These are phyloP conservation scores for Acanthis flammea DNA, from an alignment of 2,797 vertebrate genomes.

Conservation along the genomic window DNA sequence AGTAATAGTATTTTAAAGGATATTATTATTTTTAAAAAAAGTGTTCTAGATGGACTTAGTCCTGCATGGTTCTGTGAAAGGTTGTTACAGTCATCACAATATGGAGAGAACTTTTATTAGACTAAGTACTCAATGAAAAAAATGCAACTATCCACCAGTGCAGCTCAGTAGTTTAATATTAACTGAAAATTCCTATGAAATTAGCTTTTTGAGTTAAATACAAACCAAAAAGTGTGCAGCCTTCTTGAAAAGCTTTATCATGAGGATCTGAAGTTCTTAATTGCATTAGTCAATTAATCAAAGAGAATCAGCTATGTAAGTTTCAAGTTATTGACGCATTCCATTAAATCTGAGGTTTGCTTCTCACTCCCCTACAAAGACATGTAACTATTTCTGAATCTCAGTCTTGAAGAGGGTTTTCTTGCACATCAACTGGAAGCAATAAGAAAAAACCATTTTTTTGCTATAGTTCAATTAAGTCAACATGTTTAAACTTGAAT, in stretches of 20 bases:
- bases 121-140: background rate
- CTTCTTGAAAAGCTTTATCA: background rate
- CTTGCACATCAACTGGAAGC: background rate
- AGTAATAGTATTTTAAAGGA: background rate
- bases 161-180: background rate
- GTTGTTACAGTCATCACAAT: background rate
- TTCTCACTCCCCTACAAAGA: background rate
- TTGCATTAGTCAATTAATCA: background rate
- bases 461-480: background rate
- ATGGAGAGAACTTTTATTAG: background rate
- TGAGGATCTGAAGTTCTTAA: background rate
- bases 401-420: background rate
- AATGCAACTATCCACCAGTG: background rate
- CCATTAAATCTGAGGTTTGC: background rate
- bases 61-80: background rate
- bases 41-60: background rate
- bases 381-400: background rate
- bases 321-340: background rate
- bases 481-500: background rate
- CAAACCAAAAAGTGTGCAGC: rapidly evolving
- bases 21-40: background rate
- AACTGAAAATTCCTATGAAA: background rate
- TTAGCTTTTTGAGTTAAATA: background rate
- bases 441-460: background rate
- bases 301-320: background rate